Evolutionary conservation across 2,113 vertebrate genomes (phyloP), one percentile per base, ranked within the genome.

Genomic region (Seriola aureovittata): DNA sequence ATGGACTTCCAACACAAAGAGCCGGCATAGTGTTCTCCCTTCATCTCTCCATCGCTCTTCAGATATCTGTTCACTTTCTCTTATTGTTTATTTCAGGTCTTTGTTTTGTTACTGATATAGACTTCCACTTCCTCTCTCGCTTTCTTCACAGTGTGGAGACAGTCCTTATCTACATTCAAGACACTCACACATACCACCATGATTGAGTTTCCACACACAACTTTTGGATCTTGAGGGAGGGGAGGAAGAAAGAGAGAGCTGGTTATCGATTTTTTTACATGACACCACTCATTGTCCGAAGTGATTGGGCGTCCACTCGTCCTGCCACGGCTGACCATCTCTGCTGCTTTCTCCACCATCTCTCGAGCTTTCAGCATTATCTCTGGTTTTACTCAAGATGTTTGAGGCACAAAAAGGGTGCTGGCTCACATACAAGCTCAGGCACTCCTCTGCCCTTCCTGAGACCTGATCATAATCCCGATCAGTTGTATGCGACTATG

Each of bases 261-360:
- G 32, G n/a, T 85, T 84, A 91, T 92, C 14, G 68, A 92, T 92
- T 86, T 89, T 81, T 78, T 81, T 78, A 66, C 84, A 81, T 44
- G 70, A 80, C 83, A 79, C 73, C 78, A 83, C 84, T 89, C 82
- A 79, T 87, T 87, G 83, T 91, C 73, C 66, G 76, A 85, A 90
- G 75, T 69, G 89, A 90, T 84, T 90, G 64, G 64, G 74, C 81
- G 83, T 81, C 78, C 79, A 52, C 42, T 60, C 11, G 52, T 12
- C 34, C 69, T 17, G 55, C 74, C 66, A 54, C 19, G 84, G 77
- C 81, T 52, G 69, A 29, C 55, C 60, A 55, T 73, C 82, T 71
- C 36, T 9, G 3, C 19, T 13, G n/a, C 68, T 60, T 32, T 59
- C 74, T 21, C 48, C 70, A 19, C 52, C 78, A 50, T 75, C 71